Conservation (phyloP, 2,888 invertebrate genomes). For the Phyllotreta striolata region DNA sequence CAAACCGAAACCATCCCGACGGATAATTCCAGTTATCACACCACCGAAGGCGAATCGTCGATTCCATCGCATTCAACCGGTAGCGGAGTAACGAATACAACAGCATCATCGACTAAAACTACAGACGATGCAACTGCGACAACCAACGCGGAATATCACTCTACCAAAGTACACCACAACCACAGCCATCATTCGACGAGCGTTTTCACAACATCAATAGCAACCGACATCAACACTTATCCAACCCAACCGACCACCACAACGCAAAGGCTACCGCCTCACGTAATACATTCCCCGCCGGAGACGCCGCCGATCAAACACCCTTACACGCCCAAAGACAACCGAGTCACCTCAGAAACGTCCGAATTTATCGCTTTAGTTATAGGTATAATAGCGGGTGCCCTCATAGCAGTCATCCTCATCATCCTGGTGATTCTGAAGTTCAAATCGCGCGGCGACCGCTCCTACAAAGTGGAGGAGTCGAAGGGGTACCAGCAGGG, state of each 20-base stretch:
- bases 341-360: slow-evolving; percentile 72
- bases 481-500: slow-evolving; percentile 78
- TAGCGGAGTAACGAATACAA: slow-evolving; percentile 15
- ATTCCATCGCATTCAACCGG: slow-evolving; percentile 23
- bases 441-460: slow-evolving; percentile 85
- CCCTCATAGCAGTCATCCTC: slow-evolving; percentile 88
- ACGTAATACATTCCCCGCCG: slow-evolving; percentile 25
- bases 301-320: slow-evolving; percentile 19
- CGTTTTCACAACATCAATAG: slow-evolving; percentile 31
- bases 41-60: slow-evolving; percentile 24
- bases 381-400: slow-evolving; percentile 89
- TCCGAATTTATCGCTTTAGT: slow-evolving; percentile 80
- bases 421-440: slow-evolving; percentile 90
- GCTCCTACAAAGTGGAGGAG: slow-evolving; percentile 93
- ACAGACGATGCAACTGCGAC: slow-evolving; percentile 34
- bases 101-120: slow-evolving; percentile 23
- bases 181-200: slow-evolving; percentile 31
- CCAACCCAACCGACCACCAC: slow-evolving; percentile 31
- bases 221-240: slow-evolving; percentile 32
- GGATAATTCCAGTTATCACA: slow-evolving; percentile 41
- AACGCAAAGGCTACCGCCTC: slow-evolving; percentile 34
- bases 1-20: slow-evolving; percentile 40
- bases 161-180: slow-evolving; percentile 24
- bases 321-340: slow-evolving; percentile 54
- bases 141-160: slow-evolving; percentile 23